Base-by-base conservation (phyloP, 2,113 vertebrate genomes). In the Rhizomys pruinosus region DNA sequence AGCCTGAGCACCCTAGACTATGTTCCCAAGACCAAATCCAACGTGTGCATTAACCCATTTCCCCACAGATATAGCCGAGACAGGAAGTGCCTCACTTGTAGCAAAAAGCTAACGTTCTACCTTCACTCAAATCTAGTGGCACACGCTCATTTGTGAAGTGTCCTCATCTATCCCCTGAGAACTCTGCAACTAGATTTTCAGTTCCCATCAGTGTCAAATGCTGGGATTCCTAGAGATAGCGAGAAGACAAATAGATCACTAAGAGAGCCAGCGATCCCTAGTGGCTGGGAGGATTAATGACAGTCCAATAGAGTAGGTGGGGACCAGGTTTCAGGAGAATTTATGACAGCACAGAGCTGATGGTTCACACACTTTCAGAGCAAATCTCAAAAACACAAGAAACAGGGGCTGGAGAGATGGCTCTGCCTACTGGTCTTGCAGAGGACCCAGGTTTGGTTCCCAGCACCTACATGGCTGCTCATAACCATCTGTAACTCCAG, bases 11-110 rank as follows among this genome's bases (percentile, higher is more conserved):
- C 73, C 23, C 59, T 52, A 37, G 16, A 25, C 32, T 16, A 8
- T 39, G 10, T 47, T 34, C 69, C 77, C 10, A 0, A 4, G 17
- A 37, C n/a, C 16, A 29, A 13, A 32, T 22, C 7, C 44, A 64
- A 19, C 2, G 0, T 17, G 12, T 3, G 16, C 5, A 16, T 0
- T 15, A 29, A 8, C 47, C 34, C 23, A 8, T 16, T 27, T 0
- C 52, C 76, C 63, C 16, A 39, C 34, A 59, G 80, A 52, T 2
- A 11, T 1, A 3, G 69, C 84, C 79, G 76, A 22, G 17, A 71
- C 17, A 59, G 73, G 72, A 90, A 93, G 68, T 32, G 5, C 59
- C 44, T 47, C 15, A 64, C 44, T 44, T 17, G 12, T 1, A 39
- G 68, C 61, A 42, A 22, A 87, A 91, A 22, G 52, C 68, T 44